Base-by-base conservation (phyloP, 2,888 invertebrate species). In the Tridacna crocea region DNA sequence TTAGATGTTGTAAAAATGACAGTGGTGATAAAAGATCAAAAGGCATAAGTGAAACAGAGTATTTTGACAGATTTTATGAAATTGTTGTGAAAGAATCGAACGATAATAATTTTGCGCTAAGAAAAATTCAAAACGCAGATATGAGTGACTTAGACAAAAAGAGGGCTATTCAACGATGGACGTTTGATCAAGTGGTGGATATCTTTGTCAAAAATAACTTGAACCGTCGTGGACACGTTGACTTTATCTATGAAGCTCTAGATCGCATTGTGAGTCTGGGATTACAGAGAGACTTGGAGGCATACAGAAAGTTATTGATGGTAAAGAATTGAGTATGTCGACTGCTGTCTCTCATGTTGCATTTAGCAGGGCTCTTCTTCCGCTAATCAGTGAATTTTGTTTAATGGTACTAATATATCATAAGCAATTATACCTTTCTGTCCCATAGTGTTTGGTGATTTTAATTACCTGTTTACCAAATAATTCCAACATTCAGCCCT, bases 241-340 rank as follows among this genome's bases (percentile, higher is more conserved):
- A 99, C 92, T 99, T 99, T 94, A 98, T 99, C 89, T 97, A 97
- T 93, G 96, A 97, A 0, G 98, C 99, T 0, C 94, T 99, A 84
- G 96, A 96, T 77, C 96, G 97, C 92, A 97, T 99, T 97, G 96
- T 97, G 88, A 97, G 97, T 79, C 99, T 97, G 94, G 97, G 97
- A 0, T 98, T 99, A 0, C 96, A 98, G 77, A 96, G 97, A 93
- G 99, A 95, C 86, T 77, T 95, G 51, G 92, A 93, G 4, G 96
- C 96, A 0, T 99, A 99, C 93, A 99, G 95, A 77, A 96, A 96
- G 26, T 92, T 99, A 72, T 95, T 99, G 60, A 96, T 72, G 98
- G 98, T 63, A 95, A 15, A 72, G n/a, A n/a, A 24, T 4, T 17
- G 3, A 17, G 73, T n/a, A n/a, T n/a, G n/a, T n/a, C n/a, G n/a